A percentile compares a stretch with the other conserved stretches of the same genome.
These are phyloP conservation scores for Tinamus guttatus DNA, from an alignment of 2,113 vertebrate genomes.

Conservation along the genomic window DNA sequence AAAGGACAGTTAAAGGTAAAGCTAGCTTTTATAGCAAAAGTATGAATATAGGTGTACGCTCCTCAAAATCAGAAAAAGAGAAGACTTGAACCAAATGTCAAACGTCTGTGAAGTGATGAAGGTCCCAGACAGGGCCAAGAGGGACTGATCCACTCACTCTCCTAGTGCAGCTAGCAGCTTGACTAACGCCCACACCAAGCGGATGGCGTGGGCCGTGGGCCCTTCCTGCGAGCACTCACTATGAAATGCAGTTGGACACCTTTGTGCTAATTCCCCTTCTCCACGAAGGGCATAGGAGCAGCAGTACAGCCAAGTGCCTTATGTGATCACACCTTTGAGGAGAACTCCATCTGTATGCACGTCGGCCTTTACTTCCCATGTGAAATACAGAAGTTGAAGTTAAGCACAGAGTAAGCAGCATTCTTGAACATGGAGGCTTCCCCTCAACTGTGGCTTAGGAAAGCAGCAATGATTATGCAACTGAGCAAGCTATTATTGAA, in stretches of 20 bases:
- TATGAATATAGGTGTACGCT: background rate
- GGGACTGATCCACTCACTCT: background rate
- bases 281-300: background rate
- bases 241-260: background rate
- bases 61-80: background rate
- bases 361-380: background rate
- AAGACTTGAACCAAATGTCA: background rate
- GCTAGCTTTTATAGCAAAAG: background rate
- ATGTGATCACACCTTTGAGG: background rate
- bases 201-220: background rate
- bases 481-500: constrained; percentile 21
- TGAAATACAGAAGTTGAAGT: background rate
- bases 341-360: background rate
- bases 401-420: background rate
- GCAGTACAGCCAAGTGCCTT: background rate
- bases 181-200: background rate
- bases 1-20: background rate
- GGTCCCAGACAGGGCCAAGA: background rate
- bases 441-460: background rate
- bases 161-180: background rate
- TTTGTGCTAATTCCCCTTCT: background rate
- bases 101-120: background rate
- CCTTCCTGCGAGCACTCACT: background rate
- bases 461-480: background rate
- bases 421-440: background rate